These are phyloP conservation scores for Euwallacea similis DNA, from an alignment of 1,140 invertebrate species.

Conservation along the genomic window DNA sequence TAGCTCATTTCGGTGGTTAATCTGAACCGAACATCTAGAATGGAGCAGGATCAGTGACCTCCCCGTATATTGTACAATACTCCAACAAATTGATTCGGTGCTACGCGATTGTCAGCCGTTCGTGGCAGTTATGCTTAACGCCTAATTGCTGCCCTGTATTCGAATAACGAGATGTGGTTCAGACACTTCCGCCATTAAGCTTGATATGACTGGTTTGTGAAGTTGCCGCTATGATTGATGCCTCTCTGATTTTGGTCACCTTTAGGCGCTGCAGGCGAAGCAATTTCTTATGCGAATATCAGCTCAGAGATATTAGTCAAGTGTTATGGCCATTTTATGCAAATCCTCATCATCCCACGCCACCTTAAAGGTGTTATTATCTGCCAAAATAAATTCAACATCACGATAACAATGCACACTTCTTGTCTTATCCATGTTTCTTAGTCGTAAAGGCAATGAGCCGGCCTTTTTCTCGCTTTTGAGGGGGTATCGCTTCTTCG, in stretches of 20 bases:
- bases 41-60: too few species aligned
- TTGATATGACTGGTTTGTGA: conserved; percentile 21
- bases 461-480: conserved; percentile 10
- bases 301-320: neutral
- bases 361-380: conserved; percentile 16
- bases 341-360: conserved; percentile 14
- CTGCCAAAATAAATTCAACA: conserved; percentile 27
- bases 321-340: conserved; percentile 23
- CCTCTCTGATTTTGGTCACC: neutral
- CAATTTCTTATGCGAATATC: neutral
- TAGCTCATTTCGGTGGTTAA: too few species aligned
- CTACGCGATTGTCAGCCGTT: conserved; percentile 27
- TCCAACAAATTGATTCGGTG: conserved; percentile 1
- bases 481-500: conserved; percentile 18
- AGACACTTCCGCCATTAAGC: conserved; percentile 24
- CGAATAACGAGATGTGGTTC: conserved; percentile 25
- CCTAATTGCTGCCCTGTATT: conserved; percentile 20
- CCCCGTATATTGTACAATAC: too few species aligned
- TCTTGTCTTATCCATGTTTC: conserved; percentile 31
- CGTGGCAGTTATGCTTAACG: conserved; percentile 5
- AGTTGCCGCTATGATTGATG: neutral
- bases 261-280: neutral
- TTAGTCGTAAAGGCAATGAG: conserved; percentile 25
- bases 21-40: too few species aligned
- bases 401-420: conserved; percentile 31